Conservation (phyloP, 1,140 invertebrate species). For the Chrysoperla carnea region DNA sequence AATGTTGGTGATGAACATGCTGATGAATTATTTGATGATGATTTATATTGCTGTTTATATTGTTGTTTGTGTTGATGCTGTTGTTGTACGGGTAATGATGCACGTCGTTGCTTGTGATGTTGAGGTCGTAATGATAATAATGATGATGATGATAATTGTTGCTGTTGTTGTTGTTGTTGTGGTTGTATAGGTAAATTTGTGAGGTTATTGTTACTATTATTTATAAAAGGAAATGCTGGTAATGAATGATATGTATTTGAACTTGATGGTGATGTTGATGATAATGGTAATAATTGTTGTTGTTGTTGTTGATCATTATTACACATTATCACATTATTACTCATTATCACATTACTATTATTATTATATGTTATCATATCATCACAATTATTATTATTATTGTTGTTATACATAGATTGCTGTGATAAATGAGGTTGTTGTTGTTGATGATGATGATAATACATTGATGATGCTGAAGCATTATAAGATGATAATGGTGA, state of each 20-base stretch:
- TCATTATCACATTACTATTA: no score
- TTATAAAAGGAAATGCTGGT: constrained; percentile 29
- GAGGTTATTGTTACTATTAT: constrained; percentile 9
- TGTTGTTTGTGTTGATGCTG: constrained; percentile 50
- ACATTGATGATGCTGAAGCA: no score
- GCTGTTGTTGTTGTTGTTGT: constrained; percentile 8
- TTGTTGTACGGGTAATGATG: constrained; percentile 53
- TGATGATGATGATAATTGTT: constrained; percentile 8
- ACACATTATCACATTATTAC: no score
- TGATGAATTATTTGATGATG: no score
- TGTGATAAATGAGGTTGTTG: no score
- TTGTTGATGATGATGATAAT: no score
- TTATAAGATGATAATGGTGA: no score
- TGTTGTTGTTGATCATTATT: constrained; percentile 14
- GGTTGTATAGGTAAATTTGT: constrained; percentile 5
- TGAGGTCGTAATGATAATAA: constrained; percentile 23
- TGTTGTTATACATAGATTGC: no score
- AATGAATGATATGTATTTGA: constrained; percentile 36
- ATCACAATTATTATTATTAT: no score
- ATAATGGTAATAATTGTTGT: constrained; percentile 37
- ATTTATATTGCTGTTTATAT: no score
- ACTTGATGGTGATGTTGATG: constrained; percentile 32
- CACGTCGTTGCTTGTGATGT: constrained; percentile 43
- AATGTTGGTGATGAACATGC: constrained; percentile 39
- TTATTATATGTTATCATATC: no score